phyloP scores from a whole-genome alignment of 2,888 invertebrate genomes.

The Clepsis dumicolana region DNA sequence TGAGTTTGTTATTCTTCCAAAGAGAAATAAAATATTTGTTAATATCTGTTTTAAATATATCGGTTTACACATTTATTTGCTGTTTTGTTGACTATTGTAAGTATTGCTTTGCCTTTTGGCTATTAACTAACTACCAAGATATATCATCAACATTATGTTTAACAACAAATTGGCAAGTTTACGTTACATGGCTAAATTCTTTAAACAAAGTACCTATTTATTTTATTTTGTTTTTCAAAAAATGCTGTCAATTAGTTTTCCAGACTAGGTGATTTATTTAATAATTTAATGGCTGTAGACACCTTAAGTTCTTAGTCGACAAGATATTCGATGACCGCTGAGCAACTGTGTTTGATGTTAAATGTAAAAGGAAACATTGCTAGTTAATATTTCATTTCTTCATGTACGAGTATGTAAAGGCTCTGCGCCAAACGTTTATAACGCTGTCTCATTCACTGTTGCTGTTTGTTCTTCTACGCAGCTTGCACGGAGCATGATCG shows the following conservation, averaged over 20 bases:
- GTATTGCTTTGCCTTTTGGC: background rate
- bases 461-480: constrained; percentile 89
- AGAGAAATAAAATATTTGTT: background rate
- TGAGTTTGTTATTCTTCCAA: background rate
- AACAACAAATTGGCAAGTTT: background rate
- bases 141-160: background rate
- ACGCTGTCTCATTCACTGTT: constrained; percentile 87
- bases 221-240: constrained; percentile 3
- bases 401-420: constrained; percentile 60
- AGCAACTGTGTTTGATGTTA: constrained; percentile 51
- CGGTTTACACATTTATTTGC: background rate
- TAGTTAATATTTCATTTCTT: constrained; percentile 56
- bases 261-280: background rate
- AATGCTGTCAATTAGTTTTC: background rate
- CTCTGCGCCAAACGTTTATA: constrained; percentile 61
- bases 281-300: background rate
- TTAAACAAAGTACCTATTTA: background rate
- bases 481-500: constrained; percentile 97
- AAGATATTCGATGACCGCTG: constrained; percentile 21
- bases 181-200: background rate
- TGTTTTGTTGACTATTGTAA: background rate
- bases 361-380: constrained; percentile 49
- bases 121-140: background rate
- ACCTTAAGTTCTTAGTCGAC: constrained; percentile 1
- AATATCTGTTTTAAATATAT: background rate